Base-by-base conservation (phyloP, 1,140 invertebrate species). In the Uloborus diversus region DNA sequence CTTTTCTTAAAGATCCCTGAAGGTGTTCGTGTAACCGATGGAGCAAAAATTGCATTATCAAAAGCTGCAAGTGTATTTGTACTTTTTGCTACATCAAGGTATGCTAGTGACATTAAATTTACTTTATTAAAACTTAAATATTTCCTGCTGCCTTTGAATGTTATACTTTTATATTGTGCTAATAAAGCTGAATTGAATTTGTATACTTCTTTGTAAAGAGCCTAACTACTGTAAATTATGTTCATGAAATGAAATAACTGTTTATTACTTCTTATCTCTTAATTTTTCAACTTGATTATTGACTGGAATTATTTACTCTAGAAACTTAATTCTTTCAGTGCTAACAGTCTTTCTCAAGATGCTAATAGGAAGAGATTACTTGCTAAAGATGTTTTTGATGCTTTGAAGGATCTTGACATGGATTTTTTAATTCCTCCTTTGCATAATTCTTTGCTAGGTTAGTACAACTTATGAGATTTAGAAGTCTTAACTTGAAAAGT, bases 11-110 rank as follows among this genome's bases (percentile, higher is more conserved):
- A 81, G 79, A 69, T 81, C 27, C 79, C 79, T 49, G 61, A 73
- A 53, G 79, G 70, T 57, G 86, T 88, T 4, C 87, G 85, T 84
- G 84, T 88, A 0, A 86, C 86, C 0, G 88, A 88, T 83, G 87
- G 87, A 79, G 87, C 87, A 20, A 83, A 86, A 69, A 42, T 86
- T 28, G 87, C 87, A 1, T 87, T 88, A 56, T 87, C 86, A n/a
- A 81, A 81, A 51, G 79, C 79, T 23, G 79, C 87, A 47, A 88
- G 87, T 85, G 87, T 88, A n/a, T 88, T 88, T 86, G 86, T 88
- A 32, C 76, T 88, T 25, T 88, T 87, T 83, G 84, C 86, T 3
- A 88, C 87, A 27, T 87, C 87, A 57, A 87, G 61, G 79, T 81
- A 59, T 57, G 37, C 23, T 13, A 25, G 23, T 25, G 9, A 4